Evolutionary conservation across 2,888 invertebrate species (phyloP).

Genomic region (Cloeon dipterum): DNA sequence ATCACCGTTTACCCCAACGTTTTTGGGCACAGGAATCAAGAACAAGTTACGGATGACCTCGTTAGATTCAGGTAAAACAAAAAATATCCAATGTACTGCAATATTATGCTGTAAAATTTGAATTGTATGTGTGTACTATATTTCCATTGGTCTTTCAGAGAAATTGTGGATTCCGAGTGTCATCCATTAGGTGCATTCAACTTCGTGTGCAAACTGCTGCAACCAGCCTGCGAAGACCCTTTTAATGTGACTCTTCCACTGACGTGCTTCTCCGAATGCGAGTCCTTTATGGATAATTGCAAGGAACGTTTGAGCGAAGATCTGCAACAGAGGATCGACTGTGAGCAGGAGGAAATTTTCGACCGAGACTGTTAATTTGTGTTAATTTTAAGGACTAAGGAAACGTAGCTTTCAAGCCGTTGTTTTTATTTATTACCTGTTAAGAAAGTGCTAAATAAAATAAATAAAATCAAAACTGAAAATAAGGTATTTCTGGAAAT

Average conservation of each 20-base stretch:
- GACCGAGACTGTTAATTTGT: too few species aligned
- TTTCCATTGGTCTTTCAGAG: too few species aligned
- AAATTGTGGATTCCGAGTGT: slow-evolving; percentile 77
- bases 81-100: too few species aligned
- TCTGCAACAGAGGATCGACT: slow-evolving; percentile 49
- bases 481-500: too few species aligned
- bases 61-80: slow-evolving; percentile 39
- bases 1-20: slow-evolving; percentile 65
- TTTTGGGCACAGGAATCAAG: slow-evolving; percentile 36
- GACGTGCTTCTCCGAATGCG: slow-evolving; percentile 65
- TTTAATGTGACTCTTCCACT: slow-evolving; percentile 25
- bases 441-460: too few species aligned
- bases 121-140: too few species aligned
- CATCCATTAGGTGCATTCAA: slow-evolving; percentile 60
- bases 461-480: too few species aligned
- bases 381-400: too few species aligned
- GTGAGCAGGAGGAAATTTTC: too few species aligned
- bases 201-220: slow-evolving; percentile 67
- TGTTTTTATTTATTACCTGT: too few species aligned
- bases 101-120: background rate
- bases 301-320: slow-evolving; percentile 47
- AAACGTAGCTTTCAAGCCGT: too few species aligned
- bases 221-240: slow-evolving; percentile 45
- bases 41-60: slow-evolving; percentile 47
- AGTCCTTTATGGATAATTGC: slow-evolving; percentile 64